A percentile compares a stretch with the other conserved stretches of the same genome.
Conservation (phyloP, 2,888 invertebrate species). For the Leucania comma region DNA sequence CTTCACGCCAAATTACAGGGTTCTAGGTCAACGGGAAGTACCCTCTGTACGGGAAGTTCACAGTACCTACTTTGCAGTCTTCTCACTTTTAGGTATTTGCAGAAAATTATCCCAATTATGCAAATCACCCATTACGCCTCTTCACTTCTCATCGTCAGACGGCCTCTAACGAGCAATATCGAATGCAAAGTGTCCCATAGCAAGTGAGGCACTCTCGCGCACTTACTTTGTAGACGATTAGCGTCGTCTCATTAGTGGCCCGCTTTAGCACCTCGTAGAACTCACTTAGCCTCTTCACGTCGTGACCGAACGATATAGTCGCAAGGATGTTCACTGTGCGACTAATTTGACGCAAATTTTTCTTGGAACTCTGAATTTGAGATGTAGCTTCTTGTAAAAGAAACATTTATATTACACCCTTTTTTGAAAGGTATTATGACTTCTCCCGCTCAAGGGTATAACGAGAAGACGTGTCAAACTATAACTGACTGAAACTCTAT, state of each 20-base stretch:
- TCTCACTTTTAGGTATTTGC: background rate
- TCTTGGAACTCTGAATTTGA: conserved; percentile 18
- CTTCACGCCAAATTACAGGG: no score
- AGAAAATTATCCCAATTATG: conserved; percentile 32
- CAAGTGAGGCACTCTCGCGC: conserved; percentile 64
- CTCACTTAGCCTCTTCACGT: conserved; percentile 46
- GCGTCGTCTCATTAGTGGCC: conserved; percentile 74
- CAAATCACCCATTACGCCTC: conserved; percentile 15
- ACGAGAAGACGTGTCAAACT: no score
- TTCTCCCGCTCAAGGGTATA: no score
- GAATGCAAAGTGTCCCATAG: conserved; percentile 56
- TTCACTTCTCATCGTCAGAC: conserved; percentile 17
- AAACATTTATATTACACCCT: background rate
- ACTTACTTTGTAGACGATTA: conserved; percentile 79
- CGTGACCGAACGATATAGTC: conserved; percentile 62
- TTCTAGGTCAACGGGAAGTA: no score
- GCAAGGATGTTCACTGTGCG: conserved; percentile 39
- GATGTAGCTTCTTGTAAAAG: background rate
- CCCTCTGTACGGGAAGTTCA: no score
- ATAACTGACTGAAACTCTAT: no score
- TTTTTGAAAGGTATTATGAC: no score
- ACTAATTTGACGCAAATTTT: conserved; percentile 33
- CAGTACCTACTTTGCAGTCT: no score
- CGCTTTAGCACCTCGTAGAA: conserved; percentile 60
- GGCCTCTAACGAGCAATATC: conserved; percentile 61